Conservation (phyloP, 2,797 vertebrate genomes). For the Podarcis lilfordi region DNA sequence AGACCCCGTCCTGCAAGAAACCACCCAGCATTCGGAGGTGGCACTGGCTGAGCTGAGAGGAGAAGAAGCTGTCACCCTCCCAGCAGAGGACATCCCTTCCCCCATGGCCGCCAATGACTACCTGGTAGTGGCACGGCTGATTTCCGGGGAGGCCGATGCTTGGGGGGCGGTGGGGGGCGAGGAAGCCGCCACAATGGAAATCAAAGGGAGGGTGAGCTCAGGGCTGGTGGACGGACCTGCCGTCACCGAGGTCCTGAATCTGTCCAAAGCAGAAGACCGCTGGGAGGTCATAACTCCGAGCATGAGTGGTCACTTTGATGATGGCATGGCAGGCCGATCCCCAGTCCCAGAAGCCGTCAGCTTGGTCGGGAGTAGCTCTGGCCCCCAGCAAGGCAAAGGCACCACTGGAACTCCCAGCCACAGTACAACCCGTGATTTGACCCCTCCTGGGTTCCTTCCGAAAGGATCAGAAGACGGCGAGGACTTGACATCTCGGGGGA, state of each 20-base stretch:
- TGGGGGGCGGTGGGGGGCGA: rapidly evolving
- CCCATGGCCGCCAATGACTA: background rate
- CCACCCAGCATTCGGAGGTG: background rate
- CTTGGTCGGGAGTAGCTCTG: background rate
- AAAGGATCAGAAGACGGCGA: background rate
- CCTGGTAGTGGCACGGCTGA: background rate
- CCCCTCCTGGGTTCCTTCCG: background rate
- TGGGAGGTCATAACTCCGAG: background rate
- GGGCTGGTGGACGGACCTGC: background rate
- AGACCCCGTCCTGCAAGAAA: background rate
- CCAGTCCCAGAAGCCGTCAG: background rate
- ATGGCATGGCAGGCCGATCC: too few species aligned
- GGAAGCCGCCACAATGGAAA: background rate
- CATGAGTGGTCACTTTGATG: background rate
- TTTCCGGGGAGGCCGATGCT: rapidly evolving
- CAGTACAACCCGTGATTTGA: background rate
- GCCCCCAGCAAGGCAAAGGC: background rate
- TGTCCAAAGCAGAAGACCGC: background rate
- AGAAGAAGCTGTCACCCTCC: background rate
- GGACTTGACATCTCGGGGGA: rapidly evolving
- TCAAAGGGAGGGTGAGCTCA: background rate
- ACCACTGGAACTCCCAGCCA: background rate
- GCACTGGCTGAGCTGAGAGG: background rate
- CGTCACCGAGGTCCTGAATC: background rate
- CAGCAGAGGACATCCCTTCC: background rate